Evolutionary conservation across 2,888 invertebrate species (phyloP), one percentile per base, ranked within the genome.

Genomic region (Imbricaverruca yamaguchii): DNA sequence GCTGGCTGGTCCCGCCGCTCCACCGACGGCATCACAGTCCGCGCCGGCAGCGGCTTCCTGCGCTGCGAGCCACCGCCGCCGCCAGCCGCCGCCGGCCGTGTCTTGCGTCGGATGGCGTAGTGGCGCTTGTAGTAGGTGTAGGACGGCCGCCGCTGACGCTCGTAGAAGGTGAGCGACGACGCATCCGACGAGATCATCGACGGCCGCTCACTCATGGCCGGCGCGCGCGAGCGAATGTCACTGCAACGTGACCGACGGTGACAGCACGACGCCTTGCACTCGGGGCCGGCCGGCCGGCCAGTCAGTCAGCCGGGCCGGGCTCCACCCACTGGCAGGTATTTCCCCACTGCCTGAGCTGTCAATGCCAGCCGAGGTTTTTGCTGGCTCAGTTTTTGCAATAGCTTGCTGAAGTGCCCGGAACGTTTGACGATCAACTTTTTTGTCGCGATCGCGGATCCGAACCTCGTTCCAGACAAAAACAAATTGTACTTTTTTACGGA

Each of bases 111-210:
- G 59, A 79, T 57, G 25, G 79, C 79, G 59, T 79, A 79, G 57
- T 79, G 79, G 9, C 79, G 79, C 18, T 79, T 79, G 79, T 79
- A 79, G 79, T 79, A 79, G 57, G 79, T 79, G 59, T 79, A 79
- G 56, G 79, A 79, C 56, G 79, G 79, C 23, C 79, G 79, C 13
- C 79, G 79, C 79, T 56, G 79, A 13, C 79, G 79, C 57, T 79
- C 79, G 79, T 57, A 25, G 15, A 79, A 21, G 57, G 79, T 74
- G 15, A 74, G 18, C 21, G 74, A 74, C 2, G 74, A 74, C 53
- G 53, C 55, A 4, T 55, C 74, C 21, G 74, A 74, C 9, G 74
- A 74, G 6, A 21, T 21, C 74, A 55, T 74, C 10, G 74, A 74
- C 21, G 53, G 18, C 8, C 74, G 74, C 7, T 53, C 53, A 15